Percentiles rank a stretch among this genome's conserved stretches.
phyloP scores from a whole-genome alignment of 2,113 vertebrate species.

The Ovis canadensis region DNA sequence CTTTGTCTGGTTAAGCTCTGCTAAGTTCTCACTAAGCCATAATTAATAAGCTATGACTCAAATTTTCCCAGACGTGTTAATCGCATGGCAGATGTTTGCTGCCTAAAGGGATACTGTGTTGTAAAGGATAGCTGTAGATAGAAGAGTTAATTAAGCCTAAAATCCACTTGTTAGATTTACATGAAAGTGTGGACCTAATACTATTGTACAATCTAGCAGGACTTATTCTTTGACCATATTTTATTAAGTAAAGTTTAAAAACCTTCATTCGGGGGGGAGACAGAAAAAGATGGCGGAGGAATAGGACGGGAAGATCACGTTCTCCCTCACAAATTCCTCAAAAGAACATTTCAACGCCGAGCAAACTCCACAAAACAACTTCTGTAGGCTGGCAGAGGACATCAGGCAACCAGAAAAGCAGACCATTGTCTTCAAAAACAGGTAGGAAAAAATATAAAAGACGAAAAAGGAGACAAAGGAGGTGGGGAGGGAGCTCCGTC shows the following conservation, averaged over 20 bases:
- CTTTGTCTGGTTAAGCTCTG: conserved; percentile 46
- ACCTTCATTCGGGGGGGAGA: background rate
- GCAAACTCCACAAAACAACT: too few species aligned
- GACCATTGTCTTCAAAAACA: too few species aligned
- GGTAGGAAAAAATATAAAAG: too few species aligned
- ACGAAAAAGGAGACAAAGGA: too few species aligned
- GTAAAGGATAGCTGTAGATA: conserved; percentile 16
- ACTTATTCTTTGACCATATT: background rate
- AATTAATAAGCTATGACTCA: conserved; percentile 50
- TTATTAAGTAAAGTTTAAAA: background rate
- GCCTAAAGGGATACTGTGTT: conserved; percentile 25
- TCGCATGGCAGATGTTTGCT: conserved; percentile 44
- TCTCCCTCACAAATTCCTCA: too few species aligned
- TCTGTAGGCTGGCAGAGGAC: too few species aligned
- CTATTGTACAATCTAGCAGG: background rate
- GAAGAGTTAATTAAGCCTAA: background rate
- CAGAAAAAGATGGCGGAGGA: too few species aligned
- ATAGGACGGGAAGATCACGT: too few species aligned
- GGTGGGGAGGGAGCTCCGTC: too few species aligned
- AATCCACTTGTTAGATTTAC: background rate
- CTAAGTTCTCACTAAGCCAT: background rate
- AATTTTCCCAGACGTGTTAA: conserved; percentile 52
- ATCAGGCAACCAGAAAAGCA: too few species aligned
- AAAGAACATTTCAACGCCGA: too few species aligned
- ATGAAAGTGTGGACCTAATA: background rate